Base-by-base conservation (phyloP, 2,113 vertebrate genomes). In the Menura novaehollandiae region DNA sequence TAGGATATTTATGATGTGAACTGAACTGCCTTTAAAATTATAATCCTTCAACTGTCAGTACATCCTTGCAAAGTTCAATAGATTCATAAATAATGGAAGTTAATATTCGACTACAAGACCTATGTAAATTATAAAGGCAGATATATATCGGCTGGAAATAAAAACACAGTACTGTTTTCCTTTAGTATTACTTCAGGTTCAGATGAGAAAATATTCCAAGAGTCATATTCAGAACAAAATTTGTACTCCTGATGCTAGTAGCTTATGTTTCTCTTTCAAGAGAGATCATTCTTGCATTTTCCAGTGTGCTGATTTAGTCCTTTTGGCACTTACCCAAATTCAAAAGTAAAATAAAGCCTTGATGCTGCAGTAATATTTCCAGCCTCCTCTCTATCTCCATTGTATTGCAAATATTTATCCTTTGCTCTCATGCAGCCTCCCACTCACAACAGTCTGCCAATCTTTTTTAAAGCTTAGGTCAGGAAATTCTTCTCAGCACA, bases 31-130 rank as follows among this genome's bases (percentile, higher is more conserved):
- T 95, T 98, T 97, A 98, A 97, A 98, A 96, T 73, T 85, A 85
- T 94, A 93, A 96, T 97, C 91, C 91, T 96, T 97, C 97, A 94
- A 89, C 96, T 95, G 96, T 93, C 96, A 97, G 96, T 78, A 97
- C 77, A 98, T 97, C 97, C 76, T 97, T 96, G 96, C 95, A 98
- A 98, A 98, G 98, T 98, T 98, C 98, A 97, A 95, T 69, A 95
- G 95, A 97, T 97, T 98, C 97, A 98, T 98, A 98, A 98, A 98
- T 98, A 98, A 98, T 97, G 91, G 92, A 98, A 96, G 93, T 83
- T 98, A 98, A 98, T 98, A 97, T 96, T 97, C 94, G 68, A 58
- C 80, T 94, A 89, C 74, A 95, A 95, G 96, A 95, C 97, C 96
- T 97, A 96, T 89, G 95, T 97, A 98, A 98, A 96, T 93, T 93